These are phyloP conservation scores for Phacellophora camtschatica DNA, from an alignment of 30 jellyfish, hydroid and myxozoan genomes.

Conservation along the genomic window DNA sequence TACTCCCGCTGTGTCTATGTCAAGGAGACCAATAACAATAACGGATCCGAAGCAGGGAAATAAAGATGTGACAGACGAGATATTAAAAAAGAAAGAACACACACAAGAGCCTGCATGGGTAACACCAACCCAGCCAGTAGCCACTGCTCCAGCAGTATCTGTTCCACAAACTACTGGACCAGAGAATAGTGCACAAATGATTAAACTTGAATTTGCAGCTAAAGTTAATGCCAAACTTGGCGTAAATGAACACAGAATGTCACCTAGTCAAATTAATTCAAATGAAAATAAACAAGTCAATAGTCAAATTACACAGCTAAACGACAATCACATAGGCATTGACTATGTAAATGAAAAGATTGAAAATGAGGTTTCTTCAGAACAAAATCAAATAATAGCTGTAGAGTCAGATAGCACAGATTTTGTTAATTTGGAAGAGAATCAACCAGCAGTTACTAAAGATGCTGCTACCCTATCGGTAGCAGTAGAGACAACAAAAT, in stretches of 20 bases:
- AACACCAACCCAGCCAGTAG: not conserved
- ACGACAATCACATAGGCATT: too few relatives aligned
- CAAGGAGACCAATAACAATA: not conserved
- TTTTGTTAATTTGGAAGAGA: not conserved
- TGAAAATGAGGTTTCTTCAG: not conserved
- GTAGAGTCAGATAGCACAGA: too few relatives aligned
- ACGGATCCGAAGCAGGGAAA: constrained; percentile 43
- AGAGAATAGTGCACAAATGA: not conserved
- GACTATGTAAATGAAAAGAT: not conserved
- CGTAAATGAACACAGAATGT: too few relatives aligned
- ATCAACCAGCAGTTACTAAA: not conserved
- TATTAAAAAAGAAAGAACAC: not conserved
- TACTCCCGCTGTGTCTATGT: not conserved
- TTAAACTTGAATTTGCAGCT: constrained; percentile 3
- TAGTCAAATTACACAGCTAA: too few relatives aligned
- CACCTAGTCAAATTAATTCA: too few relatives aligned
- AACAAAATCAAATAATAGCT: too few relatives aligned
- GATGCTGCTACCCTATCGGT: not conserved
- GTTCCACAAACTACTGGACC: not conserved
- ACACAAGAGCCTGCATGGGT: not conserved
- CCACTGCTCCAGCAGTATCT: not conserved
- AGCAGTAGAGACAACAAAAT: not conserved
- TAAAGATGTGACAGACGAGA: constrained; percentile 24
- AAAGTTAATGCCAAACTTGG: not conserved
- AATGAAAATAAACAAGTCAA: too few relatives aligned